Base-by-base conservation (phyloP, 2,113 vertebrate genomes). In the Gadus chalcogrammus region DNA sequence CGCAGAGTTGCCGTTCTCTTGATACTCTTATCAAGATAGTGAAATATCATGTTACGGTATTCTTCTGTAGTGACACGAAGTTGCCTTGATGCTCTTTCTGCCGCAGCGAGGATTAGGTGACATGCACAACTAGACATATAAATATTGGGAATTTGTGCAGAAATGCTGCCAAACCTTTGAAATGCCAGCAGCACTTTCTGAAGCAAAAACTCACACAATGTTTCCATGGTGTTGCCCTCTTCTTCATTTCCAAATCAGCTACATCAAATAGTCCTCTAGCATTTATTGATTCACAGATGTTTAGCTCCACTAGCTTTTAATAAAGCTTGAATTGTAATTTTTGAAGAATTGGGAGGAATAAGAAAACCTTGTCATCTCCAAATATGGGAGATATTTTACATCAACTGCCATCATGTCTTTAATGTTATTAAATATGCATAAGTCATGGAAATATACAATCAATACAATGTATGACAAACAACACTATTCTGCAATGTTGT, bases 21-120 rank as follows among this genome's bases (percentile, higher is more conserved):
- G 52, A 24, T 66, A 13, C 62, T 72, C 17, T 73, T 73, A 24
- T 73, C 64, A 1, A 73, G 64, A 27, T 73, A 73, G 65, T 67
- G 60, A 55, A 18, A 72, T 5, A 67, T 63, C 3, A 8, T 66
- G 53, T 48, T n/a, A 18, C 67, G 65, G 15, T 22, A 22, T n/a
- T 67, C 71, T 24, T 73, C 64, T 18, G 42, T 61, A 15, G 35
- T 53, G 1, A 73, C 64, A 48, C 56, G 0, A 15, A 67, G 56
- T 53, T 67, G 42, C 28, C 31, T 66, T 3, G 28, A 72, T 35
- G 55, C 70, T 17, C 18, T 67, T 16, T 73, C 71, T 60, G 64
- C 52, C 24, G 55, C 64, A 18, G 67, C 11, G 56, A 61, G 64
- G 2, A 67, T 73, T 3, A 73, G 17, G n/a, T 73, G 64, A 11